Base-by-base conservation (phyloP, 2,888 invertebrate species). In the Timema podura region DNA sequence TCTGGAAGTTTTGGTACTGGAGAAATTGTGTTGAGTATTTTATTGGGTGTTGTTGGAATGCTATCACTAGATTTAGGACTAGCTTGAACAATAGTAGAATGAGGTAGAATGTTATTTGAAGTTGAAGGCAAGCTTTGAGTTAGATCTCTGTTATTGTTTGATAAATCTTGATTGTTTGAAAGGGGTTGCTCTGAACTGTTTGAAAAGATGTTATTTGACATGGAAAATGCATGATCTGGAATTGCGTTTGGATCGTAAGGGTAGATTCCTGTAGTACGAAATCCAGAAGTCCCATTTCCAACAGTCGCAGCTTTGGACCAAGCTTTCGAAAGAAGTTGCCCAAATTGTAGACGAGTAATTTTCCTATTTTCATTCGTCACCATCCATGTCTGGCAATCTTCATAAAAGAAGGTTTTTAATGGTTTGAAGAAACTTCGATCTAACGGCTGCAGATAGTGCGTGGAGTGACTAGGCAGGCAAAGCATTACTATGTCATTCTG, bases 401-500 rank as follows among this genome's bases (percentile, higher is more conserved):
- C 67, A 44, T 77, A 73, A 69, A 67, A 76, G 67, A 73, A 67
- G 46, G 47, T 68, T 73, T 79, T 77, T 46, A 78, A 68, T 30
- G 76, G 71, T 71, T 77, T 77, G n/a, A 78, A 78, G 73, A 76
- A 72, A 13, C 72, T 15, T n/a, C 75, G 57, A 68, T 77, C 76
- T 13, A 78, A 70, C 2, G 77, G 77, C 67, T 78, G 77, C 8
- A 79, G 72, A 66, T 74, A 75, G 61, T 78, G 76, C 44, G 76
- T 75, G 59, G 74, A 75, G 75, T 76, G 76, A 66, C 75, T 75
- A 48, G 69, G 76, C 66, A 76, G 74, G 72, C 74, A 76, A 30
- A 76, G 67, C 61, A 77, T 46, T 48, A 75, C 74, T 1, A 75
- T 72, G 64, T 76, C 74, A 74, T 78, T 76, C 30, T 75, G 71